Conservation (phyloP, 1,140 invertebrate species). For the Chrysomallon squamiferum region DNA sequence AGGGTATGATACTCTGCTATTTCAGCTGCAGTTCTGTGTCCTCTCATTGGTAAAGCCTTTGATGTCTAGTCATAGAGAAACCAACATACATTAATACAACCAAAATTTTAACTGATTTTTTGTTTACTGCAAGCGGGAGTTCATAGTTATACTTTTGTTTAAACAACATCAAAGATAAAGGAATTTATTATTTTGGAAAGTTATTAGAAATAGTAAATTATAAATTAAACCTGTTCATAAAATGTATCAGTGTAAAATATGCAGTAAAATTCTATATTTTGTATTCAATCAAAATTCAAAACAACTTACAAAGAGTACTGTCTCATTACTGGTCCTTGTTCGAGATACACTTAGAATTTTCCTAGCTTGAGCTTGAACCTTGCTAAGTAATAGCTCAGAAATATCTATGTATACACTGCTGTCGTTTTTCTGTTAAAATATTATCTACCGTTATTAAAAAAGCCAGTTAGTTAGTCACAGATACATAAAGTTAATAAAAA, state of each 20-base stretch:
- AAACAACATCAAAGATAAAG: too few species aligned
- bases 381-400: constrained; percentile 40
- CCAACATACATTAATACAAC: background rate
- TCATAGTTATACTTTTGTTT: too few species aligned
- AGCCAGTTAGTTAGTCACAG: too few species aligned
- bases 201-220: too few species aligned
- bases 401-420: constrained; percentile 40
- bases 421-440: constrained; percentile 30
- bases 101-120: constrained; percentile 2
- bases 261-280: too few species aligned
- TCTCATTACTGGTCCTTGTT: constrained; percentile 24
- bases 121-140: too few species aligned
- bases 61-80: constrained; percentile 25
- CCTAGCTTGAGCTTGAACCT: constrained; percentile 42
- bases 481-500: too few species aligned
- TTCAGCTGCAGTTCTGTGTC: constrained; percentile 27
- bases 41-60: constrained; percentile 42
- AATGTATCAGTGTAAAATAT: too few species aligned
- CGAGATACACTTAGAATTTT: constrained; percentile 42
- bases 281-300: too few species aligned
- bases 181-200: too few species aligned
- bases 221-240: too few species aligned
- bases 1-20: constrained; percentile 42
- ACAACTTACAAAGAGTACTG: constrained; percentile 37
- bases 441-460: too few species aligned